A percentile compares a stretch with the other conserved stretches of the same genome.
Conservation (phyloP, 2,113 vertebrate genomes). For the Bettongia penicillata region DNA sequence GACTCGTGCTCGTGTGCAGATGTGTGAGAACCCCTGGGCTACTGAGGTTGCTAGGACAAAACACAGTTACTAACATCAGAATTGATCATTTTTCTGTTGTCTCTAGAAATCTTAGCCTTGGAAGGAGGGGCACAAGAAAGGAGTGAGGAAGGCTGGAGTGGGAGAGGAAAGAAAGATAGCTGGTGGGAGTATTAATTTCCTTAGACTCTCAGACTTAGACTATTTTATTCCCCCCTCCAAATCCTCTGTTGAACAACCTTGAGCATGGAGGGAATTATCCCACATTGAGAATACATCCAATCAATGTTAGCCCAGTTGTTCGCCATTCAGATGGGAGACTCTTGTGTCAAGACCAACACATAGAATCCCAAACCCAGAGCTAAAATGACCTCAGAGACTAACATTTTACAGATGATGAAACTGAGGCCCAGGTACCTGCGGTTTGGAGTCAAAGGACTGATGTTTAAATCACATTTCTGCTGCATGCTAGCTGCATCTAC, state of each 20-base stretch:
- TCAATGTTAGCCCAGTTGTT: not conserved
- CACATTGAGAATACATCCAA: not conserved
- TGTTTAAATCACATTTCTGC: not conserved
- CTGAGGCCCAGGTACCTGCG: too few relatives aligned
- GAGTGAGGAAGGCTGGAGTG: not conserved
- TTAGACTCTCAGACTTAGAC: not conserved
- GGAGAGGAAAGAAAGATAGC: not conserved
- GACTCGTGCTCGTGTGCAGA: constrained; percentile 69
- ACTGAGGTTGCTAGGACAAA: constrained; percentile 67
- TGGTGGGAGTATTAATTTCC: not conserved
- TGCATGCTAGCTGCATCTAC: too few relatives aligned
- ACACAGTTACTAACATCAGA: constrained; percentile 69
- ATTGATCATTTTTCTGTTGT: constrained; percentile 60
- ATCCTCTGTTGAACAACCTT: not conserved
- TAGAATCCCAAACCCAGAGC: not conserved
- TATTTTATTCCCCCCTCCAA: not conserved
- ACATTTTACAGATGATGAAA: not conserved
- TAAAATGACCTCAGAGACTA: not conserved
- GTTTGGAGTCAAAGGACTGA: not conserved
- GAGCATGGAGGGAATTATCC: not conserved
- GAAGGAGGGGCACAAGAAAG: not conserved
- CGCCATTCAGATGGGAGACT: not conserved
- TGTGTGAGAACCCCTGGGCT: constrained; percentile 72
- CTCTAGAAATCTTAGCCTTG: not conserved
- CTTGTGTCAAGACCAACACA: not conserved